Percentiles rank a stretch among this genome's conserved stretches.
These are phyloP conservation scores for Epistrophe grossulariae DNA, from an alignment of 2,888 invertebrate species.

Conservation along the genomic window DNA sequence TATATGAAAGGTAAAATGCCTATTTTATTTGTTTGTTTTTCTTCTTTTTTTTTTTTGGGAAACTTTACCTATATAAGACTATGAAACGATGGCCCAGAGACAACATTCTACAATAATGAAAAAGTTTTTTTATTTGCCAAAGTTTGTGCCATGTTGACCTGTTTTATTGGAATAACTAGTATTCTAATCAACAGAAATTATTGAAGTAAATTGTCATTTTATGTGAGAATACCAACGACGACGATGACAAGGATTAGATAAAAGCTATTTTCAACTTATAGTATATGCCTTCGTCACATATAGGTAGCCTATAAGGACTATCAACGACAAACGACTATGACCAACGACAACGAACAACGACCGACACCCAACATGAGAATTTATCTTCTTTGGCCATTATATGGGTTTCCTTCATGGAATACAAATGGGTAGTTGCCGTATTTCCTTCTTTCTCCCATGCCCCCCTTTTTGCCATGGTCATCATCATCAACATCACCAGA, in stretches of 20 bases:
- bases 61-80: background rate
- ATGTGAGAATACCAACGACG: background rate
- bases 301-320: background rate
- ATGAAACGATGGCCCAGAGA: background rate
- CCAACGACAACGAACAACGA: background rate
- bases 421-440: constrained; percentile 42
- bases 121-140: background rate
- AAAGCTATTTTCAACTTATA: constrained; percentile 16
- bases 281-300: constrained; percentile 12
- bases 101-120: background rate
- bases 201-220: constrained; percentile 39
- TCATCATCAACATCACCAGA: constrained; percentile 15
- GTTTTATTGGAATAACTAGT: constrained; percentile 19
- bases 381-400: constrained; percentile 39
- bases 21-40: background rate
- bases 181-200: constrained; percentile 30
- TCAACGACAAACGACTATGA: background rate
- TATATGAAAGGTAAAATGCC: background rate
- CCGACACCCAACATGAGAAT: constrained; percentile 1
- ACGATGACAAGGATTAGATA: background rate
- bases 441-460: background rate
- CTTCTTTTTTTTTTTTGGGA: background rate
- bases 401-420: constrained; percentile 22
- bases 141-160: constrained; percentile 13
- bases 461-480: background rate